phyloP scores from a whole-genome alignment of 2,888 invertebrate genomes.

The Dolomedes plantarius region DNA sequence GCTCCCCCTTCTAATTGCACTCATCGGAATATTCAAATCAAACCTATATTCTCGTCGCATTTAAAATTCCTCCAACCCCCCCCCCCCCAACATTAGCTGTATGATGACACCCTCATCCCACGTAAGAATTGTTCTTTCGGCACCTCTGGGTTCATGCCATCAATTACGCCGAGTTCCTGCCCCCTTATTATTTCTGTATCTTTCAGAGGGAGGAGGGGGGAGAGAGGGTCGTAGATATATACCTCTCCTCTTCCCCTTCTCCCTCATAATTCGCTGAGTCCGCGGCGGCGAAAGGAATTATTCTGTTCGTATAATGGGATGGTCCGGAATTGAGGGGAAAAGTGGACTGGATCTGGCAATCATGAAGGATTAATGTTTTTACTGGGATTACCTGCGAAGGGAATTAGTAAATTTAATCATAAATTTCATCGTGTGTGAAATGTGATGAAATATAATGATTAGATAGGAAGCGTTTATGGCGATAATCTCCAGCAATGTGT shows the following conservation, averaged over 20 bases:
- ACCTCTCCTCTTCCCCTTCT: background rate
- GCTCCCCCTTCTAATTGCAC: background rate
- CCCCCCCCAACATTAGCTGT: conserved; percentile 20
- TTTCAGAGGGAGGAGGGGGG: conserved; percentile 5
- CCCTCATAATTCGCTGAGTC: background rate
- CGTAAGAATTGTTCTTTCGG: conserved; percentile 13
- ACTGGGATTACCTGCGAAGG: background rate
- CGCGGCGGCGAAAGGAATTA: conserved; percentile 1
- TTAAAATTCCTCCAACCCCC: background rate
- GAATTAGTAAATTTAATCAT: conserved; percentile 9
- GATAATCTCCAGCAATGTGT: background rate
- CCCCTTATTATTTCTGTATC: conserved; percentile 59
- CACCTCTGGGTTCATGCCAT: conserved; percentile 33
- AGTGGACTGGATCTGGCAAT: background rate
- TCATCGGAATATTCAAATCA: background rate
- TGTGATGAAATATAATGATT: conserved; percentile 3
- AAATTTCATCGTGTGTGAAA: background rate
- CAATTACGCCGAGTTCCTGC: conserved; percentile 37
- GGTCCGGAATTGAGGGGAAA: background rate
- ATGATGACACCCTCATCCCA: conserved; percentile 36
- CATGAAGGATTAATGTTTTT: conserved; percentile 13
- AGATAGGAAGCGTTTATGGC: background rate
- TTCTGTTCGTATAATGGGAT: conserved; percentile 10
- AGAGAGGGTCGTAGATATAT: conserved; percentile 1
- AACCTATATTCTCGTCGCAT: background rate